phyloP scores from a whole-genome alignment of 1,140 invertebrate genomes.

The Drosophila sproati region DNA sequence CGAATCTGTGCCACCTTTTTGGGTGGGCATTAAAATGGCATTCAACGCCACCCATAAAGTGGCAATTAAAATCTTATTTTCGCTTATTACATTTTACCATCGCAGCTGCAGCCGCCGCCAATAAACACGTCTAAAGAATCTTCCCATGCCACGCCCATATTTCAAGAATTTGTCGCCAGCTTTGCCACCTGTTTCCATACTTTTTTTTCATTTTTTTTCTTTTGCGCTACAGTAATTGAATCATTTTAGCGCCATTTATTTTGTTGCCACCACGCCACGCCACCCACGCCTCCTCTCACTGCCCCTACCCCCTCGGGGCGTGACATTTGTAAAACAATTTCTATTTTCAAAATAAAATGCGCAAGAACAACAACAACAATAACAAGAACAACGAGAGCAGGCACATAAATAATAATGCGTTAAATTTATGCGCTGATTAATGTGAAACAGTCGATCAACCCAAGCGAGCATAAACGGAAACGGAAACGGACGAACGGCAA shows the following conservation, averaged over 20 bases:
- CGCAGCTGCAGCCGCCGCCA: conserved; percentile 61
- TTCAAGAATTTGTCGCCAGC: conserved; percentile 69
- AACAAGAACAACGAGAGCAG: conserved; percentile 38
- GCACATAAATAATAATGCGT: conserved; percentile 81
- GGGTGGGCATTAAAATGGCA: conserved; percentile 62
- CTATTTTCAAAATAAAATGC: conserved; percentile 77
- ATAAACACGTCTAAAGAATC: conserved; percentile 77
- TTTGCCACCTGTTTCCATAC: conserved; percentile 69
- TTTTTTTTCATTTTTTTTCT: conserved; percentile 14
- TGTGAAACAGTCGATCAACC: conserved; percentile 75
- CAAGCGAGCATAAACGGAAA: conserved; percentile 20
- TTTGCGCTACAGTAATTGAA: conserved; percentile 69
- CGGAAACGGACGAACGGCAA: background rate
- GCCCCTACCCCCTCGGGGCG: conserved; percentile 24
- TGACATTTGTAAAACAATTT: conserved; percentile 82
- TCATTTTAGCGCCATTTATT: conserved; percentile 83
- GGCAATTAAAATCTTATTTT: conserved; percentile 82
- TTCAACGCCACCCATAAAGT: conserved; percentile 65
- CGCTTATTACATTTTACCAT: conserved; percentile 71
- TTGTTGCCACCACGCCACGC: conserved; percentile 54
- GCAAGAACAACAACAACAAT: conserved; percentile 38
- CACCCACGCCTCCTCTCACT: conserved; percentile 33
- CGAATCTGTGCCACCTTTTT: conserved; percentile 6
- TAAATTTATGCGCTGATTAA: conserved; percentile 82
- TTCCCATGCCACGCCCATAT: conserved; percentile 28